Evolutionary conservation across 2,888 invertebrate genomes (phyloP).

Genomic region (Mythimna loreyi): DNA sequence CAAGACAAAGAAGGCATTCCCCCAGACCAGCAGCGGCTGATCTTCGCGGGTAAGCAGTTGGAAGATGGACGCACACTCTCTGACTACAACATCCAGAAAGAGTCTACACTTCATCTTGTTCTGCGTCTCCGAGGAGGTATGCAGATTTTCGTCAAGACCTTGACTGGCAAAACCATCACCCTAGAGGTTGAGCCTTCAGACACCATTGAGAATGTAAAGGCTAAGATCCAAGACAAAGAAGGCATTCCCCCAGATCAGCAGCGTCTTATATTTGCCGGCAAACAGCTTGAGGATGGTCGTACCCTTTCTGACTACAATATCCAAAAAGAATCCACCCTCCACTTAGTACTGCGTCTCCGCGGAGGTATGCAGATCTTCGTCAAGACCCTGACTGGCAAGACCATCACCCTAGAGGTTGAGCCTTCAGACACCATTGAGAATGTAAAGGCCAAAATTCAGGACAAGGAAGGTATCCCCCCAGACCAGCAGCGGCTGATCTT

Average conservation of each 20-base stretch:
- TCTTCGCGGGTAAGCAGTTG: slow-evolving; percentile 81
- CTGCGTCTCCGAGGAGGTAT: slow-evolving; percentile 81
- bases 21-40: slow-evolving; percentile 81
- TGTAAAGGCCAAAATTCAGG: slow-evolving; percentile 82
- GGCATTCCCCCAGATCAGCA: slow-evolving; percentile 85
- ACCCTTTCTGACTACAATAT: slow-evolving; percentile 84
- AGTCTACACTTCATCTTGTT: slow-evolving; percentile 80
- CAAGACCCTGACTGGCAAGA: slow-evolving; percentile 79
- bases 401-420: slow-evolving; percentile 80
- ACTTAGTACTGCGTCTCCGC: slow-evolving; percentile 80
- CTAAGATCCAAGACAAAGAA: slow-evolving; percentile 84
- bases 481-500: slow-evolving; percentile 81
- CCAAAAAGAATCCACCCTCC: slow-evolving; percentile 83
- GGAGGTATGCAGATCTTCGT: slow-evolving; percentile 84
- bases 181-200: slow-evolving; percentile 82
- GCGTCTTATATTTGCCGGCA: slow-evolving; percentile 82
- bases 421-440: slow-evolving; percentile 81
- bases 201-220: slow-evolving; percentile 83
- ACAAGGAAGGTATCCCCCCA: slow-evolving; percentile 81
- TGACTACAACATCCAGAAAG: slow-evolving; percentile 83
- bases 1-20: slow-evolving; percentile 84
- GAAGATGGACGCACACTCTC: slow-evolving; percentile 82
- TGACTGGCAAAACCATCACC: slow-evolving; percentile 84
- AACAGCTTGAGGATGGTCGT: slow-evolving; percentile 83
- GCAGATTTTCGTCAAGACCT: slow-evolving; percentile 84